Percentiles rank a stretch among this genome's conserved stretches.
Evolutionary conservation across 2,113 vertebrate genomes (phyloP).

Genomic region (Lonchura striata): DNA sequence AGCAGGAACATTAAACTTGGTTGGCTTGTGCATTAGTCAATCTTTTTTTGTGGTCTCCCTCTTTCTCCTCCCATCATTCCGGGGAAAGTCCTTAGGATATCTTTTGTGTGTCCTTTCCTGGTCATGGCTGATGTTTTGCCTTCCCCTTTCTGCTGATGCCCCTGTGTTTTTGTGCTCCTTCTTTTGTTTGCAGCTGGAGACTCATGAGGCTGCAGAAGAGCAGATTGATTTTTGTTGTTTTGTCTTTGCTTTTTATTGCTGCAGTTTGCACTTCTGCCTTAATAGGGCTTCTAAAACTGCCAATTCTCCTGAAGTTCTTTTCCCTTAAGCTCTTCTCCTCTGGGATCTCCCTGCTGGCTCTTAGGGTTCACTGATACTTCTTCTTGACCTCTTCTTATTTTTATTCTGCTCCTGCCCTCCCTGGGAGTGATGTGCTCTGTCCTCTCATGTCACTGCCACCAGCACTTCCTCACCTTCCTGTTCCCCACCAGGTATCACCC

Average conservation of each 20-base stretch:
- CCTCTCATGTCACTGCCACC: background rate
- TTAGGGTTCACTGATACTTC: background rate
- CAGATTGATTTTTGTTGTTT: background rate
- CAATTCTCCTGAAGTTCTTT: background rate
- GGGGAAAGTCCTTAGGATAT: background rate
- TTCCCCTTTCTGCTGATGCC: background rate
- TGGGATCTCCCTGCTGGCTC: background rate
- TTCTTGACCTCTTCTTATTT: background rate
- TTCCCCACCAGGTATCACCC: background rate
- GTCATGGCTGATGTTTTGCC: background rate
- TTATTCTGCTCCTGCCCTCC: background rate
- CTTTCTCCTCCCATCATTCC: background rate
- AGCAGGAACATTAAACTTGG: background rate
- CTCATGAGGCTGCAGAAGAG: background rate
- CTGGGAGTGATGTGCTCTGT: background rate
- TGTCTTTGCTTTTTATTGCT: background rate
- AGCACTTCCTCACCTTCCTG: background rate
- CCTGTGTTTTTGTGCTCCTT: background rate
- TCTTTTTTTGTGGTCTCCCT: background rate
- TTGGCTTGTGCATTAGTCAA: background rate
- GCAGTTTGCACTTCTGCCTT: background rate
- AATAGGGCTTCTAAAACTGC: background rate
- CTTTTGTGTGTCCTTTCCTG: background rate
- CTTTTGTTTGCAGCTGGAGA: background rate
- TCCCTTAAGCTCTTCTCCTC: background rate